A percentile compares a stretch with the other conserved stretches of the same genome.
These are phyloP conservation scores for Benitochromis conjunctus DNA, from an alignment of 2,113 vertebrate species.

Conservation along the genomic window DNA sequence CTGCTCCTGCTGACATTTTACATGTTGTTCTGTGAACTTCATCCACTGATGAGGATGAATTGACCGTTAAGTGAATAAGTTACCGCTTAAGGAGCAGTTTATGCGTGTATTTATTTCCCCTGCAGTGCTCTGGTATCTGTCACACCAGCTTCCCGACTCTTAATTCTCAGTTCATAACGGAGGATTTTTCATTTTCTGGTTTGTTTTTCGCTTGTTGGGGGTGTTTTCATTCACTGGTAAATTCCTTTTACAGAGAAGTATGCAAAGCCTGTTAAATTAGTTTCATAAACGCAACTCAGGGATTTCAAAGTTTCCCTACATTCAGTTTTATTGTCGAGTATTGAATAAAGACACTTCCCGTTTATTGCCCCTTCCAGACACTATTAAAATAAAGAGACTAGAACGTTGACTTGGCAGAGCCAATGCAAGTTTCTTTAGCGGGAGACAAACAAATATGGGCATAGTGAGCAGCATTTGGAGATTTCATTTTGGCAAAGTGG, in stretches of 20 bases:
- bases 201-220: constrained; percentile 3
- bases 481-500: constrained; percentile 65
- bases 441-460: constrained; percentile 58
- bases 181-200: constrained; percentile 3
- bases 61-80: not conserved
- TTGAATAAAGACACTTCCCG: constrained; percentile 58
- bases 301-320: constrained; percentile 58
- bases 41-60: not conserved
- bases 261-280: constrained; percentile 47
- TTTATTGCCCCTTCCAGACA: constrained; percentile 70
- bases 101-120: not conserved
- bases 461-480: constrained; percentile 27
- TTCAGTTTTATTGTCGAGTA: constrained; percentile 56
- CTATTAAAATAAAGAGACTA: constrained; percentile 69
- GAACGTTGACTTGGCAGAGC: constrained; percentile 62
- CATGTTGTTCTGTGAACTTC: not conserved
- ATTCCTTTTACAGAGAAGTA: constrained; percentile 54
- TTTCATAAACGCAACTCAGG: constrained; percentile 54
- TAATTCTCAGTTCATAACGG: not conserved
- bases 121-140: not conserved
- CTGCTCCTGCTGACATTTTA: not conserved
- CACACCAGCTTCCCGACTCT: not conserved
- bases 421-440: constrained; percentile 31
- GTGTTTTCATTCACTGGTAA: constrained; percentile 37
- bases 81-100: not conserved